phyloP scores from a whole-genome alignment of 2,888 invertebrate genomes.

The Lycaena phlaeas region DNA sequence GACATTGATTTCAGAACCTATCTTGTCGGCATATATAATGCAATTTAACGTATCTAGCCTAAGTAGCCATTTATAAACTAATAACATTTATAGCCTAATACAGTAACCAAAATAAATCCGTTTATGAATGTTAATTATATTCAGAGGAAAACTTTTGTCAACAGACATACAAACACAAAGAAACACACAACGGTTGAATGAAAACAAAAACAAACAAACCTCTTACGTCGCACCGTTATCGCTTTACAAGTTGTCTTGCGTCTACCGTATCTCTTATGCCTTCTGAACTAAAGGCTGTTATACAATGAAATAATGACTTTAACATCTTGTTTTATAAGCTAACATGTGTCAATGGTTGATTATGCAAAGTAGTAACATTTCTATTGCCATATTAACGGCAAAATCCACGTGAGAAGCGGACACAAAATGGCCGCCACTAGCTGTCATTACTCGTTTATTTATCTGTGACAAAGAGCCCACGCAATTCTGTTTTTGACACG shows the following conservation, averaged over 20 bases:
- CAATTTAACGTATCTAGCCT: too few species aligned
- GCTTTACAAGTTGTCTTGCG: conserved; percentile 18
- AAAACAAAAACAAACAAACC: conserved; percentile 10
- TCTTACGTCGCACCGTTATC: not conserved
- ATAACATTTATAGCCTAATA: too few species aligned
- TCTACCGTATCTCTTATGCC: conserved; percentile 6
- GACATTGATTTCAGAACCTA: too few species aligned
- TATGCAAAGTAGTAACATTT: conserved; percentile 61
- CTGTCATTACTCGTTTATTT: conserved; percentile 10
- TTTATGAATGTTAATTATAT: too few species aligned
- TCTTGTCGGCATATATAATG: too few species aligned
- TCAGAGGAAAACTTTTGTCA: conserved; percentile 1
- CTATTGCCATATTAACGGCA: conserved; percentile 54
- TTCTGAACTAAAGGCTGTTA: not conserved
- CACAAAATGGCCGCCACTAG: conserved; percentile 27
- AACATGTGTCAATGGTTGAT: conserved; percentile 28
- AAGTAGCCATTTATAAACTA: too few species aligned
- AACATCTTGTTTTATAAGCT: not conserved
- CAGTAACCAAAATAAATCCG: too few species aligned
- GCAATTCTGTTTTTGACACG: conserved; percentile 1
- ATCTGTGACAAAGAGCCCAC: conserved; percentile 7
- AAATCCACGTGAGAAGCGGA: conserved; percentile 57
- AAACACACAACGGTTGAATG: conserved; percentile 1
- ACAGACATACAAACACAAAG: conserved; percentile 7
- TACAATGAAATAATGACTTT: not conserved